Conservation (phyloP, 1,140 invertebrate genomes). For the Pygmarrhopalites habei region DNA sequence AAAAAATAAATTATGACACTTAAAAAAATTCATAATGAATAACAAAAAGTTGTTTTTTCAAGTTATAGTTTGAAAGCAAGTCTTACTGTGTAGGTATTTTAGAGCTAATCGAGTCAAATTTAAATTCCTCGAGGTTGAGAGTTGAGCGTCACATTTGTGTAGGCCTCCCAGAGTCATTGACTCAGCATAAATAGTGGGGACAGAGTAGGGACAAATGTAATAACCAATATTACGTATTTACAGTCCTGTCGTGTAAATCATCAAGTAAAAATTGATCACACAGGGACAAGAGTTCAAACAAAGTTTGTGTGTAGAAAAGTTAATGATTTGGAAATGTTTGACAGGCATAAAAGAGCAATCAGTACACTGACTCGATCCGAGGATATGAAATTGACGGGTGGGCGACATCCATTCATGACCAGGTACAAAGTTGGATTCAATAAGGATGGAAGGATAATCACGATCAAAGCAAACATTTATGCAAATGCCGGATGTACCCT, state of each 20-base stretch:
- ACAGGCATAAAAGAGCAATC: slow-evolving; percentile 9
- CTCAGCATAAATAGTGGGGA: not conserved
- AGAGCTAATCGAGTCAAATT: not conserved
- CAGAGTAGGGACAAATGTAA: slow-evolving; percentile 8
- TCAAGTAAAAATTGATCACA: slow-evolving; percentile 9
- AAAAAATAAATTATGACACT: no score
- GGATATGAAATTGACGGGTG: slow-evolving; percentile 50
- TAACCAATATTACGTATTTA: slow-evolving; percentile 2
- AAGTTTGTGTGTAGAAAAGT: no score
- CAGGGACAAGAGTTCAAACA: slow-evolving; percentile 2
- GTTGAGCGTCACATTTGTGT: not conserved
- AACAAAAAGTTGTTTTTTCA: no score
- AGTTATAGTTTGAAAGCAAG: no score
- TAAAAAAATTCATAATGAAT: no score
- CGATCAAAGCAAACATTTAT: slow-evolving; percentile 43
- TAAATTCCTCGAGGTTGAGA: not conserved
- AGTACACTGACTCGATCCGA: slow-evolving; percentile 49
- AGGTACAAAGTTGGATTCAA: slow-evolving; percentile 49
- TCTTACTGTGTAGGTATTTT: slow-evolving; percentile 5
- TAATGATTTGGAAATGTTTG: no score
- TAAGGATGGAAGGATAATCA: slow-evolving; percentile 43
- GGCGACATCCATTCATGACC: slow-evolving; percentile 47
- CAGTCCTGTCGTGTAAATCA: not conserved
- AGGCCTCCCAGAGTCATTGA: not conserved
- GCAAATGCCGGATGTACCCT: slow-evolving; percentile 44